Base-by-base conservation (phyloP, 2,888 invertebrate species). In the Ferdinandea cuprea region DNA sequence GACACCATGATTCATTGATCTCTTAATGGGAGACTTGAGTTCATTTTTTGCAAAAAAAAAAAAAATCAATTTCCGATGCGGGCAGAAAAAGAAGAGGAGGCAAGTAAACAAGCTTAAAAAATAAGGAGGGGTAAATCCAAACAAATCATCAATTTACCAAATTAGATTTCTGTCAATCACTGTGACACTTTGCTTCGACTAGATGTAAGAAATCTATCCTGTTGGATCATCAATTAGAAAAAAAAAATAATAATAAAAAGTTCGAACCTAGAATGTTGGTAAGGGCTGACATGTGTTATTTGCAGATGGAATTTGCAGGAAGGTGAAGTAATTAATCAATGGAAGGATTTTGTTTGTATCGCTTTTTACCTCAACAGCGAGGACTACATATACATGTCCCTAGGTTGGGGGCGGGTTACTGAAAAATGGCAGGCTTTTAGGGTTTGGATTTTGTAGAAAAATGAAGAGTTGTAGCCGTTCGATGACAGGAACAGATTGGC, bases 141-240 rank as follows among this genome's bases (percentile, higher is more conserved):
- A 44, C 72, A 40, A 65, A 65, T 59, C 44, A 59, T 52, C 59
- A 66, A 72, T 78, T 78, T 59, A 48, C 65, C 19, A 66, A 72
- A 78, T 78, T 72, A 59, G 52, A 52, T 76, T 59, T 35, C 44
- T 50, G 63, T 56, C 65, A 54, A 25, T 54, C 42, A 58, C 28
- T 28, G 56, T 37, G 63, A 65, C 63, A 65, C 54, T 65, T 56
- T 56, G 65, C 52, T 61, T 21, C 32, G 17, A 52, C n/a, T 17
- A 40, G 37, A 19, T 28, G 56, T 37, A 46, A 46, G 52, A 5
- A 25, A 3, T 40, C 2, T 15, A 56, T 40, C 44, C 9, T 37
- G 25, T 61, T 50, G 32, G 46, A 77, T 63, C 77, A 77, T 77
- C 69, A 77, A 77, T 77, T 77, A 77, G 44, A 19, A 30, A 46